Evolutionary conservation across 2,113 vertebrate species (phyloP).

Genomic region (Trichomycterus rosablanca): DNA sequence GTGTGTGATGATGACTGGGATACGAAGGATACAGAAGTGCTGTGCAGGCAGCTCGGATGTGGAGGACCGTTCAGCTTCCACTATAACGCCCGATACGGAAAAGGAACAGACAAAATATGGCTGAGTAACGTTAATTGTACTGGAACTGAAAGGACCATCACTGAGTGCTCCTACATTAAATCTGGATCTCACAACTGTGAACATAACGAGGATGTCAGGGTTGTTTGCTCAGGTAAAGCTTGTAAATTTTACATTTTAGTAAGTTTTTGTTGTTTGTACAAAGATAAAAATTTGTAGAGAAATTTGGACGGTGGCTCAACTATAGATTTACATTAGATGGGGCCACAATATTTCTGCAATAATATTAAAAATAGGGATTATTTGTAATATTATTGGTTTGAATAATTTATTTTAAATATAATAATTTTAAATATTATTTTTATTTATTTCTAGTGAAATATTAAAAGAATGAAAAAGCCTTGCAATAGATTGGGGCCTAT

Average conservation of each 20-base stretch:
- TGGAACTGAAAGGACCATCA: slow-evolving; percentile 46
- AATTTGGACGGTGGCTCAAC: too few relatives aligned
- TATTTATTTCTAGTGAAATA: too few relatives aligned
- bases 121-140: slow-evolving; percentile 56
- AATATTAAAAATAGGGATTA: too few relatives aligned
- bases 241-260: background rate
- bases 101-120: slow-evolving; percentile 51
- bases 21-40: slow-evolving; percentile 28
- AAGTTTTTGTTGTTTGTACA: background rate
- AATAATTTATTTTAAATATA: too few relatives aligned
- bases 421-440: too few relatives aligned
- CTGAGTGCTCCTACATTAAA: slow-evolving; percentile 36
- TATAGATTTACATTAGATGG: too few relatives aligned
- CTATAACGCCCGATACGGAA: slow-evolving; percentile 45
- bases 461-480: too few relatives aligned
- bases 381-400: too few relatives aligned
- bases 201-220: slow-evolving; percentile 56
- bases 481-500: too few relatives aligned
- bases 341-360: too few relatives aligned
- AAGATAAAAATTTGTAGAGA: too few relatives aligned
- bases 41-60: slow-evolving; percentile 52
- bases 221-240: slow-evolving; percentile 55
- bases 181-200: slow-evolving; percentile 49
- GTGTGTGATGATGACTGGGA: slow-evolving; percentile 52
- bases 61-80: slow-evolving; percentile 46